Evolutionary conservation across 2,797 vertebrate species (phyloP), one percentile per base, ranked within the genome.

Genomic region (Sebastes baramenuke): DNA sequence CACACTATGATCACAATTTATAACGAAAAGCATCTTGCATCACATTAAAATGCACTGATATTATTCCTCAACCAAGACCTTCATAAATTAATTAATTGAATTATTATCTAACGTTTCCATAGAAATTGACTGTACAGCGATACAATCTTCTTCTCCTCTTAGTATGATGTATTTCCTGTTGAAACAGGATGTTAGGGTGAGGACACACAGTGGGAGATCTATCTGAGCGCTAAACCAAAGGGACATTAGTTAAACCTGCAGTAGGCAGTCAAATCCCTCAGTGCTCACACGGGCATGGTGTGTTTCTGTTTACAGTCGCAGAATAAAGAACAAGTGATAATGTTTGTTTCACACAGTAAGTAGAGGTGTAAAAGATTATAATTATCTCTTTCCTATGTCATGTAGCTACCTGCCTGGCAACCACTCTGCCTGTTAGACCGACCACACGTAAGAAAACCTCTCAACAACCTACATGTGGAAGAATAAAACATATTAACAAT

Each of bases 371-470:
- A 22, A 29, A 62, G 9, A 34, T 6, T 34, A 6, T 13, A 34
- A 34, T 34, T 3, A n/a, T 69, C 13, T 56, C 30, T 36, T 32
- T 14, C 36, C 16, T 36, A 9, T 52, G 30, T 56, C 67, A 34
- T 24, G 49, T 69, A 69, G 67, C 13, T 36, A 5, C n/a, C 49
- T 69, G 67, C n/a, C 3, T 4, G n/a, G 0, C 22, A 24, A 25
- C 52, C 6, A 11, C 29, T 5, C 0, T 0, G 5, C 62, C 62
- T 14, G 11, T 4, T 10, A 32, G 13, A 30, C 18, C 25, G 20
- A 52, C 8, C 12, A 4, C 67, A 55, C 8, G 67, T 69, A 34
- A 56, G 5, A 18, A 18, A 18, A 30, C 11, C 30, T 25, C 30
- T 56, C n/a, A 30, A 22, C 42, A 67, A 29, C 38, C 16, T 25